phyloP scores from a whole-genome alignment of 2,113 vertebrate species.

The Psilopsiagon aymara region DNA sequence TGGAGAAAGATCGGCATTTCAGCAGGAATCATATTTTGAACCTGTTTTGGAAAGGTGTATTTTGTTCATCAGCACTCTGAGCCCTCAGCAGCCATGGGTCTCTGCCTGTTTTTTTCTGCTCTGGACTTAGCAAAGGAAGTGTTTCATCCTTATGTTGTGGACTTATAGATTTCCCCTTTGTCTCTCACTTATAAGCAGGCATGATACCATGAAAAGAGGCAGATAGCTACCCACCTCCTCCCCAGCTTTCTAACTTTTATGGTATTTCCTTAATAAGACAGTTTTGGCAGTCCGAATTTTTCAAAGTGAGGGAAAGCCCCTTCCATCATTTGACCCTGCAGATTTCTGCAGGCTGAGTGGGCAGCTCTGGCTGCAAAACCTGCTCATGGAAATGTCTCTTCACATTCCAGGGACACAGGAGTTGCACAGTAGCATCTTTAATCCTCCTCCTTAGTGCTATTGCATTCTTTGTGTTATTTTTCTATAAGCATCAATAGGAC shows the following conservation, averaged over 20 bases:
- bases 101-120: not conserved
- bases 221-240: not conserved
- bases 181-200: not conserved
- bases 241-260: not conserved
- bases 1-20: not conserved
- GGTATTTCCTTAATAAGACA: not conserved
- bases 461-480: not conserved
- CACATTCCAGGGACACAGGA: not conserved
- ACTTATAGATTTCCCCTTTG: not conserved
- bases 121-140: not conserved
- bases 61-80: not conserved
- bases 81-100: not conserved
- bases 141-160: not conserved
- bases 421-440: not conserved
- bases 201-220: not conserved
- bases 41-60: not conserved
- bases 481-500: not conserved
- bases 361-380: not conserved
- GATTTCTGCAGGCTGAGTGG: not conserved
- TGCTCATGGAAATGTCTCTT: accelerated
- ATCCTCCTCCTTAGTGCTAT: not conserved
- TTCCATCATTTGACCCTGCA: not conserved
- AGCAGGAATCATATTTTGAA: not conserved
- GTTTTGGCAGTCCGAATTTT: not conserved
- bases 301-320: too few relatives aligned